phyloP scores from a whole-genome alignment of 1,140 invertebrate species.

The Pinna nobilis region DNA sequence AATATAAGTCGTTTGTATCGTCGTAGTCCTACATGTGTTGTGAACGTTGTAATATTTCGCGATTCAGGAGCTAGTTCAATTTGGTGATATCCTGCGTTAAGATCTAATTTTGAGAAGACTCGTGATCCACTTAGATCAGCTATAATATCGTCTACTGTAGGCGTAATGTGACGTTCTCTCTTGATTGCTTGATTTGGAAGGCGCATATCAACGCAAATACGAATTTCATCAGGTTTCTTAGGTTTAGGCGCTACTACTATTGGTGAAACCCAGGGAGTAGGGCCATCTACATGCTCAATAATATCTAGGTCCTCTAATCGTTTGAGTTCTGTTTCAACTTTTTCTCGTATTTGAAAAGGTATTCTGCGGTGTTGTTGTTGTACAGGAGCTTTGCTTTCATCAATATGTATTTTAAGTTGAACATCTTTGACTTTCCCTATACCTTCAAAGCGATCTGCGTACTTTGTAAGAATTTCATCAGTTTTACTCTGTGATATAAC shows the following conservation, averaged over 20 bases:
- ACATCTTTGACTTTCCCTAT: conserved; percentile 46
- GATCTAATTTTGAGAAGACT: conserved; percentile 47
- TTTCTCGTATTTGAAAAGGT: conserved; percentile 36
- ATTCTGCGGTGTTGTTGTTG: conserved; percentile 29
- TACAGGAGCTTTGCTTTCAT: conserved; percentile 29
- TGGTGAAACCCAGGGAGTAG: conserved; percentile 56
- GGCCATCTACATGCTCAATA: conserved; percentile 56
- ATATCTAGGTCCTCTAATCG: conserved; percentile 36
- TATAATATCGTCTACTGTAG: conserved; percentile 36
- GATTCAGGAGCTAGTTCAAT: conserved; percentile 31
- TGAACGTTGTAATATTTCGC: conserved; percentile 47
- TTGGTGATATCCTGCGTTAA: conserved; percentile 51
- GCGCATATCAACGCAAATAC: conserved; percentile 52
- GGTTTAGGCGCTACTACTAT: conserved; percentile 54
- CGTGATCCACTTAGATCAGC: conserved; percentile 40
- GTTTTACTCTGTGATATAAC: neutral
- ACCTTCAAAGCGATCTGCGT: conserved; percentile 26
- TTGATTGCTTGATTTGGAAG: conserved; percentile 39
- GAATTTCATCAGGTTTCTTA: conserved; percentile 29
- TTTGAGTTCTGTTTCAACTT: conserved; percentile 37
- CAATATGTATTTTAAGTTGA: conserved; percentile 46
- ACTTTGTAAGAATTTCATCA: conserved; percentile 3
- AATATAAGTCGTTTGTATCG: conserved; percentile 43
- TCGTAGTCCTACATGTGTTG: conserved; percentile 43
- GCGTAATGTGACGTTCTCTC: conserved; percentile 38